Evolutionary conservation across 2,888 invertebrate species (phyloP), one percentile per base, ranked within the genome.

Genomic region (Drosophila demipolita): DNA sequence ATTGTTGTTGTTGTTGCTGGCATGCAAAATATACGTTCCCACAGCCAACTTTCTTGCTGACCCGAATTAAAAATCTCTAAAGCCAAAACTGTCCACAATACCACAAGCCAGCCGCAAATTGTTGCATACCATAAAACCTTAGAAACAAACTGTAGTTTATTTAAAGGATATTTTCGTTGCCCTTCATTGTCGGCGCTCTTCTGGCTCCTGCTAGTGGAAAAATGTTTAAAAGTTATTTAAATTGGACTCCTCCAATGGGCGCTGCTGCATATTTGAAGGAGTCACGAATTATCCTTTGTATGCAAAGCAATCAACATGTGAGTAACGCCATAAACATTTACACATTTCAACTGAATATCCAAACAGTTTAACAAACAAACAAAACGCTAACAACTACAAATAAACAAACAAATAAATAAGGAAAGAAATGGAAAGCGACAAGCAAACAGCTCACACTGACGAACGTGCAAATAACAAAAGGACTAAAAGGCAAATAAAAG

Each of bases 331-430:
- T 67, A 66, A 60, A 54, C 40, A 55, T 78, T 40, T 26, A 48
- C 59, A 66, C 74, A 80, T 82, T 75, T 72, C 86, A 66, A 82
- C 87, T 83, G 83, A 87, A 82, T 85, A 87, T 67, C 73, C 79
- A 87, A 84, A 85, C 80, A 86, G 86, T 72, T 80, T 82, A 78
- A 82, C 80, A 87, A 82, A 85, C 75, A 84, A 82, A 84, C 75
- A 78, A 84, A 82, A 84, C 75, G 81, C 89, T 62, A 77, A 77
- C 81, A 78, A 79, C 81, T 77, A 73, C 78, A 80, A 80, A 80
- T 75, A 75, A 82, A 70, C 66, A 73, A 79, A 70, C 64, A 80
- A 64, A 72, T 58, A 78, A 78, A 73, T 70, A 67, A 78, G 72
- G 62, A 72, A 69, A 72, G 59, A 76, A 68, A 68, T 40, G 52